Percentiles rank a stretch among this genome's conserved stretches.
These are phyloP conservation scores for Cecidostiba fungosa DNA, from an alignment of 2,888 invertebrate genomes.

Conservation along the genomic window DNA sequence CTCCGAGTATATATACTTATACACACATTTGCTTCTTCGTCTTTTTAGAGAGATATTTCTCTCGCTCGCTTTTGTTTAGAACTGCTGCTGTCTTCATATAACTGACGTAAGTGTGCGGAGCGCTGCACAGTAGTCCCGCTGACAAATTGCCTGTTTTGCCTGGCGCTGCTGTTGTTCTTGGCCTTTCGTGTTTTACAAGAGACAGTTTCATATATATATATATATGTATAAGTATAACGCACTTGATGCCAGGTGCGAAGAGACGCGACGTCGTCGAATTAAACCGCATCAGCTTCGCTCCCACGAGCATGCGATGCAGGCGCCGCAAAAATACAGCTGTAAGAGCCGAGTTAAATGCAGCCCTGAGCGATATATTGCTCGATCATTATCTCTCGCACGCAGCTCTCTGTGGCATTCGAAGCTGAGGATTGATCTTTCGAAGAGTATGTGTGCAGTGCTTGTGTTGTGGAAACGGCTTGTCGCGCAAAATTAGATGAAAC, in stretches of 20 bases:
- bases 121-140: not conserved
- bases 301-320: constrained; percentile 36
- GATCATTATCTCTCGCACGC: not conserved
- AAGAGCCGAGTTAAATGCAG: constrained; percentile 1
- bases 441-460: no score
- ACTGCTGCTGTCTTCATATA: not conserved
- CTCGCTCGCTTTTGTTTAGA: constrained; percentile 8
- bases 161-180: not conserved
- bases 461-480: no score
- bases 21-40: not conserved
- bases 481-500: no score
- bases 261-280: no score
- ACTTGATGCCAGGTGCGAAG: not conserved
- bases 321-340: not conserved
- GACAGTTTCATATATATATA: no score
- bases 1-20: no score
- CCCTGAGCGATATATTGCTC: not conserved
- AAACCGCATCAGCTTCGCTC: not conserved
- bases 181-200: constrained; percentile 2
- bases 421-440: no score
- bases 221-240: no score
- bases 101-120: no score
- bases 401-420: no score
- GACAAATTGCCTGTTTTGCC: constrained; percentile 21
- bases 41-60: not conserved